phyloP scores from a whole-genome alignment of 2,113 vertebrate genomes.

The Pogonocichla stellata region DNA sequence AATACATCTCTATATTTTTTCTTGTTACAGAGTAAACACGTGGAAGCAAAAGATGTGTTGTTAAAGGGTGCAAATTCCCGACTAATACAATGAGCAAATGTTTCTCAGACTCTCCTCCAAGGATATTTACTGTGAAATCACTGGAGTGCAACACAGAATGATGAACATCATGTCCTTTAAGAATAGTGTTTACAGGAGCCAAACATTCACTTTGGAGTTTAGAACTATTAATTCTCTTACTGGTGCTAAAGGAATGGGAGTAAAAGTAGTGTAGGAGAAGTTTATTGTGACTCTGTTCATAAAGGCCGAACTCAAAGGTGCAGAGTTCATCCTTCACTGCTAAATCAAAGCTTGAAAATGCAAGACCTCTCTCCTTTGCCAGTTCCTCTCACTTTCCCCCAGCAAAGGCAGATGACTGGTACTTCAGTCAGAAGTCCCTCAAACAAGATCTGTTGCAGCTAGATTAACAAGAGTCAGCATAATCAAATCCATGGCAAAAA shows the following conservation, averaged over 20 bases:
- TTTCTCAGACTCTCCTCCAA: neutral
- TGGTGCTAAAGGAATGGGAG: neutral
- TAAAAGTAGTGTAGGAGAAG: neutral
- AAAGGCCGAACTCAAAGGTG: neutral
- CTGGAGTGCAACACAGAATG: neutral
- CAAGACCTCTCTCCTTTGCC: neutral
- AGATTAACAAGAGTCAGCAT: neutral
- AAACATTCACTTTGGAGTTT: neutral
- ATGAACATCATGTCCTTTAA: neutral
- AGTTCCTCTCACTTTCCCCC: neutral
- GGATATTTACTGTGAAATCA: constrained; percentile 36
- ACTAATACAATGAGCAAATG: neutral
- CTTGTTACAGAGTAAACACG: neutral
- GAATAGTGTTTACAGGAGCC: neutral
- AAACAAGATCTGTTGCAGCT: neutral
- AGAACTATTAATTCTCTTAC: neutral
- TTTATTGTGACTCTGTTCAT: neutral
- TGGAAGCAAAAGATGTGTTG: neutral
- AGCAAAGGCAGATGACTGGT: neutral
- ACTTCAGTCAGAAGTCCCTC: neutral
- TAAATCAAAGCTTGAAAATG: neutral
- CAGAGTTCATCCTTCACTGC: neutral
- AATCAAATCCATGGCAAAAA: neutral
- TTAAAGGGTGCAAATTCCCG: neutral
- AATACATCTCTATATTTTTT: neutral